Evolutionary conservation across 2,888 invertebrate species (phyloP).

Genomic region (Drosophila paracracens): DNA sequence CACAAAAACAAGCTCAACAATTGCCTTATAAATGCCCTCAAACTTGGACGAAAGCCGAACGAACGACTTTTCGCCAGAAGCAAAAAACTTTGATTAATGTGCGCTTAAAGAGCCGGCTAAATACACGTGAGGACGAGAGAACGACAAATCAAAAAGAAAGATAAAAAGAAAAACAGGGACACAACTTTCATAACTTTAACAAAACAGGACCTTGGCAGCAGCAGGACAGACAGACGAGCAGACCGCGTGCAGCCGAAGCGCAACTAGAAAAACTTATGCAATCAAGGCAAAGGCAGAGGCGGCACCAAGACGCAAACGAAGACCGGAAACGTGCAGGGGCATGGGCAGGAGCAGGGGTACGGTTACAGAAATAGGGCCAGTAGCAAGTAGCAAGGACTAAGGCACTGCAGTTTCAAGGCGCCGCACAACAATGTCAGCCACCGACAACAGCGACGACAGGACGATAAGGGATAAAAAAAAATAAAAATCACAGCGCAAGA

Average conservation of each 20-base stretch:
- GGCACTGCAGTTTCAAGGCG: slow-evolving; percentile 67
- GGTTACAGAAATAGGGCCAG: slow-evolving; percentile 11
- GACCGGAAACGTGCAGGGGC: neutral
- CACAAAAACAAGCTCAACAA: slow-evolving; percentile 68
- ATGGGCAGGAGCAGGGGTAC: neutral
- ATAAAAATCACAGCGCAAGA: slow-evolving; percentile 71
- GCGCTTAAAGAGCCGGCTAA: slow-evolving; percentile 77
- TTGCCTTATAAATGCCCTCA: slow-evolving; percentile 78
- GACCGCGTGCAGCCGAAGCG: slow-evolving; percentile 71
- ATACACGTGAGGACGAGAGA: slow-evolving; percentile 24
- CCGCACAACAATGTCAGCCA: slow-evolving; percentile 74
- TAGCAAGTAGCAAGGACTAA: slow-evolving; percentile 26
- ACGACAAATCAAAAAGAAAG: neutral
- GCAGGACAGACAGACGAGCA: slow-evolving; percentile 24
- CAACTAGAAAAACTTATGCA: slow-evolving; percentile 69
- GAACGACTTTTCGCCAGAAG: slow-evolving; percentile 47
- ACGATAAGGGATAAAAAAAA: slow-evolving; percentile 14
- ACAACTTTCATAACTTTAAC: slow-evolving; percentile 74
- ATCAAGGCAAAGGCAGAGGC: slow-evolving; percentile 59
- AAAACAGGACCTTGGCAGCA: slow-evolving; percentile 18
- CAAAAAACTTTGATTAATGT: slow-evolving; percentile 78
- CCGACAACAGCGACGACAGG: slow-evolving; percentile 37
- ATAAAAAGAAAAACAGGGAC: slow-evolving; percentile 45
- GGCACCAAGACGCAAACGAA: slow-evolving; percentile 7
- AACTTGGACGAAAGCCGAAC: slow-evolving; percentile 61